These are phyloP conservation scores for Lymantria dispar DNA, from an alignment of 2,888 invertebrate genomes.

Conservation along the genomic window DNA sequence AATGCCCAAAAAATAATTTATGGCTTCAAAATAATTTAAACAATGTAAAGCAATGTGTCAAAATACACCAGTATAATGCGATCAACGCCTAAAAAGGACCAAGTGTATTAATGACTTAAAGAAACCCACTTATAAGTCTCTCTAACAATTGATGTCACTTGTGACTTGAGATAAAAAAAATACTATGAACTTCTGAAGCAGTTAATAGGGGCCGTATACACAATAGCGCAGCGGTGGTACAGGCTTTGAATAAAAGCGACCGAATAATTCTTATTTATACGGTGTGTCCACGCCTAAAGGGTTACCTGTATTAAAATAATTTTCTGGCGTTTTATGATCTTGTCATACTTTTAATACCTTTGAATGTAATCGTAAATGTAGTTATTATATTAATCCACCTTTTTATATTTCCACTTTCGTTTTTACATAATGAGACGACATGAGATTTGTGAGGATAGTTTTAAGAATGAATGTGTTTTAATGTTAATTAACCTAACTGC, in stretches of 20 bases:
- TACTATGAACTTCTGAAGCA: slow-evolving; percentile 79
- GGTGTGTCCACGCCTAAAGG: slow-evolving; percentile 55
- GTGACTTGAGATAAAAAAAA: slow-evolving; percentile 60
- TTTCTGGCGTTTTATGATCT: slow-evolving; percentile 28
- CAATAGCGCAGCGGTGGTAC: slow-evolving; percentile 61
- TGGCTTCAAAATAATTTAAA: slow-evolving; percentile 59
- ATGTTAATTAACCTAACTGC: too few relatives aligned
- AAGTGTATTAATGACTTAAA: slow-evolving; percentile 50
- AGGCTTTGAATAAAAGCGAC: slow-evolving; percentile 55
- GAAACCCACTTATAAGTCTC: slow-evolving; percentile 51
- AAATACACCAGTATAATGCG: slow-evolving; percentile 71
- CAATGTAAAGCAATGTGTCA: slow-evolving; percentile 77
- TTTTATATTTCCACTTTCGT: too few relatives aligned
- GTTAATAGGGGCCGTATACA: slow-evolving; percentile 64
- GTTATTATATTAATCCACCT: too few relatives aligned
- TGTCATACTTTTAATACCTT: background rate
- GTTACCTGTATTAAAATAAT: slow-evolving; percentile 39
- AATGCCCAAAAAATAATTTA: slow-evolving; percentile 63
- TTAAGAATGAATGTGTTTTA: too few relatives aligned
- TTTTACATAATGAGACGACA: too few relatives aligned
- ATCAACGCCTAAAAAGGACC: slow-evolving; percentile 49
- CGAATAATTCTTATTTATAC: slow-evolving; percentile 65
- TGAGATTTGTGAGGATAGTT: too few relatives aligned
- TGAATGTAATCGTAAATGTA: too few relatives aligned
- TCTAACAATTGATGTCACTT: slow-evolving; percentile 58